Evolutionary conservation across 2,113 vertebrate genomes (phyloP).

Genomic region (Ochotona curzoniae): DNA sequence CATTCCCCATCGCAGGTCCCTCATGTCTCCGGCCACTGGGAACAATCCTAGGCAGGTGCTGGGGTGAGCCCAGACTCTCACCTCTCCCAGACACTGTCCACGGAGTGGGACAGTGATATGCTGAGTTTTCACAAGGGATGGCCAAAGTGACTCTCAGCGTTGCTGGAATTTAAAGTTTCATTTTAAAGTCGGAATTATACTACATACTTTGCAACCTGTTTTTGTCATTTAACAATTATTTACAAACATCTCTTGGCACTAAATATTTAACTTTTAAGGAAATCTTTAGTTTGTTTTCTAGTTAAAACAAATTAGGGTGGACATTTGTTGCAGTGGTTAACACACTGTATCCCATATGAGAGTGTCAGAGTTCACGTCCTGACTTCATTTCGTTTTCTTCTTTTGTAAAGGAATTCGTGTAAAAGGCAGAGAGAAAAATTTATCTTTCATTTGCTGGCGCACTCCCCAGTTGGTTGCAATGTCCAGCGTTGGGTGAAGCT

Average conservation of each 20-base stretch:
- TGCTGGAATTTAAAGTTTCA: too few relatives aligned
- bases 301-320: background rate
- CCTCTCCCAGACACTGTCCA: background rate
- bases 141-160: background rate
- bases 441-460: too few relatives aligned
- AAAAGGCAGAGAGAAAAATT: too few relatives aligned
- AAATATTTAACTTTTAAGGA: background rate
- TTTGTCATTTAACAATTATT: background rate
- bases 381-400: too few relatives aligned
- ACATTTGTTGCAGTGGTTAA: too few relatives aligned
- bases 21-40: background rate
- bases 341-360: too few relatives aligned
- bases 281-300: background rate
- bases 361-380: too few relatives aligned
- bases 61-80: background rate
- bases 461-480: too few relatives aligned
- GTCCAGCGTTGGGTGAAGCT: too few relatives aligned
- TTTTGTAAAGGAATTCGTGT: too few relatives aligned
- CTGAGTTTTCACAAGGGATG: background rate
- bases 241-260: background rate
- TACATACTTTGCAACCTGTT: background rate
- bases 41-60: background rate
- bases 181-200: background rate
- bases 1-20: background rate
- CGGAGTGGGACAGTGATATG: too few relatives aligned